Percentiles rank a stretch among this genome's conserved stretches.
phyloP scores from a whole-genome alignment of 2,888 invertebrate genomes.

The Reticulitermes lucifugus region DNA sequence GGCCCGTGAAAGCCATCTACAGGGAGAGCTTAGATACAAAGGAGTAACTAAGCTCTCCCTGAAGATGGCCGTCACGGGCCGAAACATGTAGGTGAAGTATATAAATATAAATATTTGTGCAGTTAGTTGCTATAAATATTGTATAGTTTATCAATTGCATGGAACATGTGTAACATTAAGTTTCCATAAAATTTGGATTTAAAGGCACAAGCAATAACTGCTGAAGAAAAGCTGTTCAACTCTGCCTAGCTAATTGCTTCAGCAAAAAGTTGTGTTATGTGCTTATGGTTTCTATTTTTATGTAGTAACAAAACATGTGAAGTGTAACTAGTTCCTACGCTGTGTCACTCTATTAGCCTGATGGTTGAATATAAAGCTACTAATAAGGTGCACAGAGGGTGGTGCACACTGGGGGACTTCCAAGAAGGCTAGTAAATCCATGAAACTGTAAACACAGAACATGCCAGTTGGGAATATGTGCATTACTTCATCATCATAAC shows the following conservation, averaged over 20 bases:
- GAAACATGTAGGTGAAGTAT: too few relatives aligned
- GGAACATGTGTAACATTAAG: too few relatives aligned
- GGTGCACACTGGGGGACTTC: not conserved
- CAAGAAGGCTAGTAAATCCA: not conserved
- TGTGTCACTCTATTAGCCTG: not conserved
- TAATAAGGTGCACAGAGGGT: not conserved
- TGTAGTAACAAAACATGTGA: not conserved
- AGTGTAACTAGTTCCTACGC: not conserved
- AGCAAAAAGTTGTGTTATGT: not conserved
- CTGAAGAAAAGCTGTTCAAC: not conserved
- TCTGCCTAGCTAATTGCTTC: not conserved
- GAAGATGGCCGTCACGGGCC: too few relatives aligned
- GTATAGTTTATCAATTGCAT: too few relatives aligned
- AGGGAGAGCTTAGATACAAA: too few relatives aligned
- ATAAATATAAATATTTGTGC: too few relatives aligned
- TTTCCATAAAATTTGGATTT: not conserved
- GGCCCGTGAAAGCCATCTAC: too few relatives aligned
- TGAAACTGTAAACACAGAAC: not conserved
- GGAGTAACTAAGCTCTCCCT: too few relatives aligned
- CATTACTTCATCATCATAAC: not conserved
- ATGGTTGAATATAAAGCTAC: not conserved
- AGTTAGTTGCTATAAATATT: too few relatives aligned
- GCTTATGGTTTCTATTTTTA: not conserved
- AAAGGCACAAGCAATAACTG: not conserved
- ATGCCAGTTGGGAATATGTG: constrained; percentile 4